Evolutionary conservation across 2,888 invertebrate species (phyloP).

Genomic region (Cheilosia vernalis): DNA sequence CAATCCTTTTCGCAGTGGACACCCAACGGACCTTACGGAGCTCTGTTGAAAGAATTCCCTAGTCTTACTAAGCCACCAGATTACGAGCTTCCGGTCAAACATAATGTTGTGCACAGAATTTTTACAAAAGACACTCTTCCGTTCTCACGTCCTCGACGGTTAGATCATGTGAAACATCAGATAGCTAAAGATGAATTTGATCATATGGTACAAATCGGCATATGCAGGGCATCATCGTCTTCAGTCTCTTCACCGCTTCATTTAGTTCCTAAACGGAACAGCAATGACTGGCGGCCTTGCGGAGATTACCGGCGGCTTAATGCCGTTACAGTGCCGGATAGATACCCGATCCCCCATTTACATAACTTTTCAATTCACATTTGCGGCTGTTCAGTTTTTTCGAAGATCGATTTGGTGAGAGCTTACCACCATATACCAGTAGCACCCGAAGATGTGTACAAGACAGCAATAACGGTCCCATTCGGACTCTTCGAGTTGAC

Average conservation of each 20-base stretch:
- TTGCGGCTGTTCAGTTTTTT: not conserved
- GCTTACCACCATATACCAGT: constrained; percentile 6
- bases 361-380: not conserved
- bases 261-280: not conserved
- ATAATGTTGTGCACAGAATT: too few species aligned
- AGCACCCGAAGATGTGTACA: not conserved
- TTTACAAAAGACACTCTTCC: too few species aligned
- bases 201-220: not conserved
- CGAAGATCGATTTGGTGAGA: constrained; percentile 1
- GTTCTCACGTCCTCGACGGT: too few species aligned
- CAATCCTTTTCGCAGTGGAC: not conserved
- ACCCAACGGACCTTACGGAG: too few species aligned
- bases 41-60: too few species aligned
- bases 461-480: not conserved
- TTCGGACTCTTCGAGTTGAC: not conserved
- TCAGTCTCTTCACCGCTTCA: not conserved
- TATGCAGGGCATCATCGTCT: not conserved
- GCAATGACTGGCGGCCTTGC: not conserved
- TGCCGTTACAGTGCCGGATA: not conserved
- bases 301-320: constrained; percentile 8
- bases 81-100: too few species aligned
- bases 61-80: too few species aligned
- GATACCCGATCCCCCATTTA: not conserved
- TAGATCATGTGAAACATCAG: too few species aligned
- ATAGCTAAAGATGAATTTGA: not conserved